Conservation (phyloP, 2,113 vertebrate species). For the Barbus barbus region DNA sequence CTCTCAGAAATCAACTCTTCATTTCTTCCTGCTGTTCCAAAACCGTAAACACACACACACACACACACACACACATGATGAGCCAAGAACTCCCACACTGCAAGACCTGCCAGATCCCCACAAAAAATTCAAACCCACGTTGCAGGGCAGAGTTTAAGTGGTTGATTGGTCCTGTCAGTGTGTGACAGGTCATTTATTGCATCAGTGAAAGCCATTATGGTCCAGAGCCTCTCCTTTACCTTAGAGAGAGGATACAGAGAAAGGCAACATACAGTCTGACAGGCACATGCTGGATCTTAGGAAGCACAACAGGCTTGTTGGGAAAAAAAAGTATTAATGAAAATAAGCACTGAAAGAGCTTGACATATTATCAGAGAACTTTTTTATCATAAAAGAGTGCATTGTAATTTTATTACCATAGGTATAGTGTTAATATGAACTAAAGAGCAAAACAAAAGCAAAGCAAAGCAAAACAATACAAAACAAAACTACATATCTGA, state of each 20-base stretch:
- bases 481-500: not conserved
- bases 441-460: not conserved
- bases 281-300: not conserved
- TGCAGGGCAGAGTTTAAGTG: slow-evolving; percentile 34
- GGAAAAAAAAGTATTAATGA: no score
- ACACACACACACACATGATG: slow-evolving; percentile 3
- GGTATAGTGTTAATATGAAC: not conserved
- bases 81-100: not conserved
- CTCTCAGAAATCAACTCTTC: no score
- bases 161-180: slow-evolving; percentile 56
- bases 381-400: not conserved
- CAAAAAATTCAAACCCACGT: not conserved
- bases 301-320: no score
- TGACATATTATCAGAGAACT: not conserved
- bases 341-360: not conserved
- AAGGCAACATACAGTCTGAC: not conserved
- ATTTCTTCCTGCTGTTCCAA: no score
- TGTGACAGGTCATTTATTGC: slow-evolving; percentile 61
- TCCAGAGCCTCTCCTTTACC: slow-evolving; percentile 9
- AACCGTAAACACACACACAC: not conserved
- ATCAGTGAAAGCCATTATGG: slow-evolving; percentile 45
- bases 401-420: not conserved
- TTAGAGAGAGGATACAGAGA: not conserved
- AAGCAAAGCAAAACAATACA: not conserved
- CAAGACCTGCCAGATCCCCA: not conserved